These are phyloP conservation scores for Spondyliosoma cantharus DNA, from an alignment of 2,797 vertebrate species.

Conservation along the genomic window DNA sequence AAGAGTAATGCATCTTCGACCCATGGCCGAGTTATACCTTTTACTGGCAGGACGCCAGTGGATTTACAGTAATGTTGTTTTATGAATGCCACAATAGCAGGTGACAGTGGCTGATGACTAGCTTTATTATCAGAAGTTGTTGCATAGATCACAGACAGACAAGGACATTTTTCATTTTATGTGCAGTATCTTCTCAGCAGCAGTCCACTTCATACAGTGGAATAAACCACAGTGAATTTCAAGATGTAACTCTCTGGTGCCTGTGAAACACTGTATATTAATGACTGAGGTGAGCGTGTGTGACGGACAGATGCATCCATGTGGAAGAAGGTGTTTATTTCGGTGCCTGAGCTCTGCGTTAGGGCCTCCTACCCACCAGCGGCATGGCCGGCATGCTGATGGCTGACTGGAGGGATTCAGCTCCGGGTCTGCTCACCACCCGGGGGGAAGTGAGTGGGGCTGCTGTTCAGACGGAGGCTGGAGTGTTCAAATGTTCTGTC, in stretches of 20 bases:
- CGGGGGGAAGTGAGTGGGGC: neutral
- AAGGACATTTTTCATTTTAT: neutral
- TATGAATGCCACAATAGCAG: conserved; percentile 17
- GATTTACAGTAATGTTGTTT: conserved; percentile 27
- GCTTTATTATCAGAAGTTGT: conserved; percentile 2
- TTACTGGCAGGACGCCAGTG: neutral
- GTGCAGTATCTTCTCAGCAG: neutral
- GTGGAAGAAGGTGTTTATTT: conserved; percentile 47
- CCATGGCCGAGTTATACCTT: neutral
- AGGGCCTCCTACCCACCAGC: conserved; percentile 29
- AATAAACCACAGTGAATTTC: neutral
- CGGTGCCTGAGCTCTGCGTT: conserved; percentile 13
- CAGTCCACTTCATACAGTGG: neutral
- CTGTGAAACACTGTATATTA: neutral
- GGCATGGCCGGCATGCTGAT: conserved; percentile 44
- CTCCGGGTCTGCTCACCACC: conserved; percentile 28
- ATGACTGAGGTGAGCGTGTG: conserved; percentile 3
- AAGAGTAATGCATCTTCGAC: conserved; percentile 11
- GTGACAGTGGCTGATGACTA: neutral
- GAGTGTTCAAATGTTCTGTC: conserved; percentile 18
- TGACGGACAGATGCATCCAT: conserved; percentile 30
- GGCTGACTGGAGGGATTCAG: conserved; percentile 33
- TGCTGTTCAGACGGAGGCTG: neutral
- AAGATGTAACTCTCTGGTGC: neutral
- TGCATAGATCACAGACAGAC: conserved; percentile 26